Conservation (phyloP, 2,113 vertebrate genomes). For the Lagopus muta region DNA sequence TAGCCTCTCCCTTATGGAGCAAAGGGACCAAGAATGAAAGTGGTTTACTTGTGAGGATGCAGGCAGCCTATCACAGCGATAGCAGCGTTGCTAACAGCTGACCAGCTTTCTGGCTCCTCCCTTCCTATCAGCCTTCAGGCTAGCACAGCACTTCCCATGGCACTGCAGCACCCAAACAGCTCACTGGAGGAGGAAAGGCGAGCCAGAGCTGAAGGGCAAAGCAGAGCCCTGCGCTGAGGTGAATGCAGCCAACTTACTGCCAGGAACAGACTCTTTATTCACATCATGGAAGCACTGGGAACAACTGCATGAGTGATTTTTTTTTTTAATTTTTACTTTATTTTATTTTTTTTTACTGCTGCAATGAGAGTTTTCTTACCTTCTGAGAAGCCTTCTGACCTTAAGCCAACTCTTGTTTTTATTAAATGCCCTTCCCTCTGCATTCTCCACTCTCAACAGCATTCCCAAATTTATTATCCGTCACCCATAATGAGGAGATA, state of each 20-base stretch:
- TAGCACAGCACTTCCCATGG: rapidly evolving
- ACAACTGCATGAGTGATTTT: background rate
- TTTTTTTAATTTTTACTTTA: background rate
- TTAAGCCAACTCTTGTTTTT: background rate
- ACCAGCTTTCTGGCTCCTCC: background rate
- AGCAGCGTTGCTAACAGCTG: background rate
- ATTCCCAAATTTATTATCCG: background rate
- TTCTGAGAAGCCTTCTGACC: background rate
- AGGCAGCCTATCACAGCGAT: no score
- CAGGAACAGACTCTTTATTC: background rate
- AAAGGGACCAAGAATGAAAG: background rate
- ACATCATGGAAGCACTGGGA: background rate
- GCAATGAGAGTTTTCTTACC: background rate
- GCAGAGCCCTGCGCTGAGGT: rapidly evolving
- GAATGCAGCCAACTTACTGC: rapidly evolving
- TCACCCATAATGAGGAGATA: background rate
- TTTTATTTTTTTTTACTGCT: background rate
- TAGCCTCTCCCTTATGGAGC: background rate
- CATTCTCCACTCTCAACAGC: background rate
- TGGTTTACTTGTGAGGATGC: background rate
- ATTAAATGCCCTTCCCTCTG: background rate
- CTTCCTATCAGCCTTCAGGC: background rate
- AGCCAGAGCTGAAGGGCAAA: background rate
- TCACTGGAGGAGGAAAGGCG: no score
- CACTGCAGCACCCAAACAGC: background rate